These are phyloP conservation scores for Sorex maritimensis DNA, from an alignment of 2,797 vertebrate species.

Conservation along the genomic window DNA sequence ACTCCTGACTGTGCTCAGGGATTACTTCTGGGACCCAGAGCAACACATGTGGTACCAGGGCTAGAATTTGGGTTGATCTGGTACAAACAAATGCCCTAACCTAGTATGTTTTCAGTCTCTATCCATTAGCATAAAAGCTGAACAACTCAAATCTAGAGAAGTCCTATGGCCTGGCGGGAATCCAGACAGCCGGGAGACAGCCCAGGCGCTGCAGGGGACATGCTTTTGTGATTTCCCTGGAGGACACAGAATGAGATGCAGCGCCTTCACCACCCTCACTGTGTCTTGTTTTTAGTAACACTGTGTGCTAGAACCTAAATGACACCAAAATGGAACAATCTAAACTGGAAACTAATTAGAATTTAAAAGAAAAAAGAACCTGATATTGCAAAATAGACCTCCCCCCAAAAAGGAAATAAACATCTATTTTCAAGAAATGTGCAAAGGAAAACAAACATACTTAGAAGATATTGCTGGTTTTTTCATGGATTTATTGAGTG, in stretches of 20 bases:
- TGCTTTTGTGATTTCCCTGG: not conserved
- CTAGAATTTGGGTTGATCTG: no score
- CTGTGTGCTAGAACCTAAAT: not conserved
- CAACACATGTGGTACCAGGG: no score
- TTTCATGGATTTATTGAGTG: no score
- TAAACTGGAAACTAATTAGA: not conserved
- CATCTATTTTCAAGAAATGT: not conserved
- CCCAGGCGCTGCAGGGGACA: rapidly evolving
- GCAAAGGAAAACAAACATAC: not conserved
- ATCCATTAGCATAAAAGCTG: no score
- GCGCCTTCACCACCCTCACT: no score
- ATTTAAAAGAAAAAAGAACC: not conserved
- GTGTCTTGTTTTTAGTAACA: not conserved
- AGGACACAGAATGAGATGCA: not conserved
- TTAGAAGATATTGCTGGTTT: no score
- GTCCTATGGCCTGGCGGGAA: not conserved
- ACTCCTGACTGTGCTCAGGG: no score
- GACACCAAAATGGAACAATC: not conserved
- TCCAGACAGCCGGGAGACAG: no score
- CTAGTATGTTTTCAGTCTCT: no score
- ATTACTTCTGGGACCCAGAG: no score
- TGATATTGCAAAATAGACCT: not conserved
- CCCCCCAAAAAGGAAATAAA: not conserved
- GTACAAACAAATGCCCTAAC: no score
- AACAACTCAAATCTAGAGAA: not conserved